Base-by-base conservation (phyloP, 2,797 vertebrate genomes). In the Dipus sagitta region DNA sequence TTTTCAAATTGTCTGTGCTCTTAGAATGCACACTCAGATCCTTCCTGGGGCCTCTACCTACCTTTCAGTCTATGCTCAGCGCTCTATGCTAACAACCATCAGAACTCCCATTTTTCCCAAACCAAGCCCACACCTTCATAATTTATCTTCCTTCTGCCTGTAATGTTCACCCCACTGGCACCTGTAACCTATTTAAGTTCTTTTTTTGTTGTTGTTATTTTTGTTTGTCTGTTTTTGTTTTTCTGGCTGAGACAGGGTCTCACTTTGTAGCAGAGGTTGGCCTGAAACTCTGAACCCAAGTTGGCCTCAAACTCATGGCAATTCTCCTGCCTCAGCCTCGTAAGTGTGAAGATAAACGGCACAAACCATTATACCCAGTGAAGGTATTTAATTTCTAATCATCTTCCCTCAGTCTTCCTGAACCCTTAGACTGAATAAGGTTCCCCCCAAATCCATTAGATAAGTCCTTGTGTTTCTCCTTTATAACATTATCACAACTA, bases 131-230 rank as follows among this genome's bases (percentile, higher is more conserved):
- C 32, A 72, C 24, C 23, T 14, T 32, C 15, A 18, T 8, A 13
- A 26, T 8, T 62, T 52, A 8, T 71, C 47, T 67, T 54, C 47
- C 21, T 3, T 77, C 58, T 78, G 38, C 65, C 72, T 75, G 23
- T 47, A 79, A 54, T 42, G 28, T 42, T 83, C 47, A 77, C 4
- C 13, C 24, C 23, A 58, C 58, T 13, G n/a, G 30, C 30, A 23
- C 12, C 54, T 84, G 18, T n/a, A 81, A 86, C 81, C n/a, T 54
- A 79, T 60, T 64, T 76, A 86, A 90, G 64, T 87, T 95, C 8
- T 11, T 47, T 47, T 47, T 9, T 47, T 47, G 47, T 47, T 9
- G 9, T 47, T 47, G 47, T 47, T 8, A 47, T 47, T 47, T 47
- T 47, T 47, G 42, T 47, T 47, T 47, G 47, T 47, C 11, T 17